Percentiles rank a stretch among this genome's conserved stretches.
Conservation (phyloP, 2,888 invertebrate species). For the Nyleta sp. region DNA sequence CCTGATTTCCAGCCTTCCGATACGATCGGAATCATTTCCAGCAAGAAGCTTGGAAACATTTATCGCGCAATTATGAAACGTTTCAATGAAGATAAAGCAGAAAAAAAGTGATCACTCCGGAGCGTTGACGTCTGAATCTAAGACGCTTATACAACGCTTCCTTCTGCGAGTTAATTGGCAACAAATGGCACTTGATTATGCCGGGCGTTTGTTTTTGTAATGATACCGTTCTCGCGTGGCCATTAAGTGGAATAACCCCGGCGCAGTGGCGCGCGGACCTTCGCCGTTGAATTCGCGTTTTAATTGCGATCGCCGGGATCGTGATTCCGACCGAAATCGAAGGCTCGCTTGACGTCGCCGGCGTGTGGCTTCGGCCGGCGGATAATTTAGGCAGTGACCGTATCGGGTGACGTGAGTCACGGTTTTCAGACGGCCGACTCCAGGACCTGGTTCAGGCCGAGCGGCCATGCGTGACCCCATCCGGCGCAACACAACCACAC, state of each 20-base stretch:
- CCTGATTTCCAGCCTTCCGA: no score
- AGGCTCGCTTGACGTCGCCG: slow-evolving; percentile 62
- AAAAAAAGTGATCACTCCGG: background rate
- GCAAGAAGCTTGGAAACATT: background rate
- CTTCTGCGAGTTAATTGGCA: background rate
- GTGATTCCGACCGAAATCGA: slow-evolving; percentile 31
- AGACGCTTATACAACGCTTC: background rate
- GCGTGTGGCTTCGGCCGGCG: slow-evolving; percentile 51
- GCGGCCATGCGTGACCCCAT: slow-evolving; percentile 81
- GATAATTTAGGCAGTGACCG: slow-evolving; percentile 79
- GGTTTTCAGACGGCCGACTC: slow-evolving; percentile 65
- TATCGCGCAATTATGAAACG: background rate
- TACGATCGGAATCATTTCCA: no score
- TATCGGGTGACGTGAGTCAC: slow-evolving; percentile 79
- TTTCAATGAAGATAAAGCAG: background rate
- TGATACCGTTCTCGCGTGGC: background rate
- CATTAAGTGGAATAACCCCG: slow-evolving; percentile 3
- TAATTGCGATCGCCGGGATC: slow-evolving; percentile 13
- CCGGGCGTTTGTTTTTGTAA: background rate
- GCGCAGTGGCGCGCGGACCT: no score
- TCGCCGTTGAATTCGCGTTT: slow-evolving; percentile 11
- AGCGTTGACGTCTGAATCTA: background rate
- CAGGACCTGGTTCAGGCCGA: slow-evolving; percentile 78
- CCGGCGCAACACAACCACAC: slow-evolving; percentile 70
- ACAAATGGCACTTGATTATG: slow-evolving; percentile 2